Evolutionary conservation across 2,113 vertebrate species (phyloP), one percentile per base, ranked within the genome.

Genomic region (Dicrurus megarhynchus): DNA sequence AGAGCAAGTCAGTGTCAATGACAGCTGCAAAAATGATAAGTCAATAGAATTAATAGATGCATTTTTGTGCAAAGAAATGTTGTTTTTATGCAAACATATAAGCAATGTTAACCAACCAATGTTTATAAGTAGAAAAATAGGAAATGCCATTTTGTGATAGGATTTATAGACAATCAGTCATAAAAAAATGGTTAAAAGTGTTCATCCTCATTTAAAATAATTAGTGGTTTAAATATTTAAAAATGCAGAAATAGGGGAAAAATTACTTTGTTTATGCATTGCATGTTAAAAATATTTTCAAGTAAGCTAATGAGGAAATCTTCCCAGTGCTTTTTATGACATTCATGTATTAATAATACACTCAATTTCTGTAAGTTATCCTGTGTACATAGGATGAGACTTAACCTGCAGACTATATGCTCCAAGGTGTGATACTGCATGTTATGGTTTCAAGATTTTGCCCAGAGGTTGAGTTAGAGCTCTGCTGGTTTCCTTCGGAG

Each of bases 11-110:
- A 90, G 65, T 87, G 76, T 95, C 89, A 94, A 65, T 91, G 86
- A 92, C 88, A 96, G 80, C 85, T 95, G 92, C 77, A 97, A 96
- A 96, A 96, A 90, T 44, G 23, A 30, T 50, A 77, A 91, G 59
- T 85, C 64, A 88, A 77, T 81, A 87, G 81, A 91, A 96, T 82
- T 82, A 95, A 73, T 93, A 75, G 37, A 69, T 74, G 30, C 47
- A 70, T 79, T 94, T 91, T 89, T 92, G 49, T 83, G 39, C 52
- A 93, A 94, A 83, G 18, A 83, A 94, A 77, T 73, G n/a, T 94
- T 67, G 70, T 61, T 87, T 84, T 85, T 92, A 85, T 93, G n/a
- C 83, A 96, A 95, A 90, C 49, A 93, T 78, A 46, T 68, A 89
- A 80, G 59, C 67, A 89, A 12, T 65, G 17, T 74, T 87, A 90